These are phyloP conservation scores for Lepidurus apus DNA, from an alignment of 1,140 invertebrate species.

Conservation along the genomic window DNA sequence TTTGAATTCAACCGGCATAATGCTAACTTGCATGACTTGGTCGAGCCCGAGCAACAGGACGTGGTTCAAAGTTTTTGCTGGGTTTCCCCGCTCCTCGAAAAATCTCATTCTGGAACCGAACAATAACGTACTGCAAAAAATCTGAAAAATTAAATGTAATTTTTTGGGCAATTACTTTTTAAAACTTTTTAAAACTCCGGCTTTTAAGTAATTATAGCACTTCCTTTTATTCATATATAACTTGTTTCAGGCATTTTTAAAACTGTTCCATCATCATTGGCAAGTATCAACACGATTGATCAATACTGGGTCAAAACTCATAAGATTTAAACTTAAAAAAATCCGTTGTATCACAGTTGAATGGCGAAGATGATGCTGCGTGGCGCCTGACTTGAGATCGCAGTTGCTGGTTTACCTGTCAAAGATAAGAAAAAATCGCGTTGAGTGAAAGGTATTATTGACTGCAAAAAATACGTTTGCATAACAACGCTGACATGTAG, in stretches of 20 bases:
- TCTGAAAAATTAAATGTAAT: too few species aligned
- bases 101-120: too few species aligned
- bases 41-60: too few species aligned
- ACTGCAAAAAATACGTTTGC: background rate
- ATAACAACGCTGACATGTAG: background rate
- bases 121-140: too few species aligned
- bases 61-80: too few species aligned
- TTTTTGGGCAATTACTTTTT: too few species aligned
- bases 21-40: too few species aligned
- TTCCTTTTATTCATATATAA: background rate
- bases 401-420: constrained; percentile 2
- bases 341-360: background rate
- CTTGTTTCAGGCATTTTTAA: background rate
- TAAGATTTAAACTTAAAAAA: background rate
- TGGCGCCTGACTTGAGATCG: constrained; percentile 10
- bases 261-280: background rate
- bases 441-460: background rate
- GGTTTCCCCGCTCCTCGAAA: too few species aligned
- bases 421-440: background rate
- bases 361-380: background rate
- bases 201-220: background rate
- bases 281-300: background rate
- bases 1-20: too few species aligned
- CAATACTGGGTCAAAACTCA: constrained; percentile 1
- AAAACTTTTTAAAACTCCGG: too few species aligned